Evolutionary conservation across 2,113 vertebrate genomes (phyloP), one percentile per base, ranked within the genome.

Genomic region (Nothobranchius furzeri): DNA sequence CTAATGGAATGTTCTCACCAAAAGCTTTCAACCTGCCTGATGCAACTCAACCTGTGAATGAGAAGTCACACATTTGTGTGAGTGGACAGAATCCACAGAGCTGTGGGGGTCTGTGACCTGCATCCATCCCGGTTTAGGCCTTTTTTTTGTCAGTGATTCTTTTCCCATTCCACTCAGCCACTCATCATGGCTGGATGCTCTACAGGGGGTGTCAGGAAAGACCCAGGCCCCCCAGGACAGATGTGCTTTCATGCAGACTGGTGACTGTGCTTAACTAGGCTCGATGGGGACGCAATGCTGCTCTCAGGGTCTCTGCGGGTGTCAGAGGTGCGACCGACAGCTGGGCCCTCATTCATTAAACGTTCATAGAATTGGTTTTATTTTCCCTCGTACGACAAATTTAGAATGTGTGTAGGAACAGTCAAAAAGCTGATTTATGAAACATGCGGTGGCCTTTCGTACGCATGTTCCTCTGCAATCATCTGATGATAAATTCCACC

Each of bases 201-300:
- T 51, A 36, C 57, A 17, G 67, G 76, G 75, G 78, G 60, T 65
- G 75, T 78, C 78, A 70, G 50, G 54, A 68, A 3, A 43, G 45
- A 73, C 73, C 45, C 57, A 13, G 46, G 30, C 50, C 72, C 81
- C 78, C 20, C 40, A 15, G 76, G 76, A 77, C 54, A 40, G 61
- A 75, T 75, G 76, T 64, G 82, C 62, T 76, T 25, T 78, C 50
- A 8, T 76, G 71, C 86, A 86, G 61, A 82, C 62, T 74, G 78
- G 78, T 76, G 35, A 62, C 59, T 73, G 48, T n/a, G 64, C 83
- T 77, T 67, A 66, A 54, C 56, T 42, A 13, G 63, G 68, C 54
- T 48, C 20, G 20, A 20, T 20, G 20, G 20, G 20, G 20, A 20
- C 20, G 20, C 20, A 20, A 20, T 20, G 20, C 20, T 20, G 20